phyloP scores from a whole-genome alignment of 92 coral and sea anemone species.

The Isaurus tuberculatus region DNA sequence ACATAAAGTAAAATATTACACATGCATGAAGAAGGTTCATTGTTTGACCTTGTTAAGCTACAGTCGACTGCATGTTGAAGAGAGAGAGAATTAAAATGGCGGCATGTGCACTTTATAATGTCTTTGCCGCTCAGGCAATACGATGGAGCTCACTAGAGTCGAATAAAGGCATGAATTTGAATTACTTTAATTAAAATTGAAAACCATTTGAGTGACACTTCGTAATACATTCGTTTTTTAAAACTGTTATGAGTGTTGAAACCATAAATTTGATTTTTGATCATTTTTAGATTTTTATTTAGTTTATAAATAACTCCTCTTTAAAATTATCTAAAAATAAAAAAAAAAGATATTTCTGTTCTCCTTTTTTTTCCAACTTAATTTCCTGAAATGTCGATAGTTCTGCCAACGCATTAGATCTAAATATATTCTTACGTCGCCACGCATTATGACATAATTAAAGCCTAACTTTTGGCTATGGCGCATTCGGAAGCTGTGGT shows the following conservation, averaged over 20 bases:
- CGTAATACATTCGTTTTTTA: neutral
- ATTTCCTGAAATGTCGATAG: neutral
- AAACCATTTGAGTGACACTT: neutral
- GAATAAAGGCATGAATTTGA: neutral
- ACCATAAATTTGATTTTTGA: neutral
- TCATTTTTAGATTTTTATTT: neutral
- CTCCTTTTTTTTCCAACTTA: neutral
- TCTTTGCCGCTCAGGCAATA: conserved; percentile 34
- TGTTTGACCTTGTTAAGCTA: neutral
- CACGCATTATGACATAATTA: conserved; percentile 1
- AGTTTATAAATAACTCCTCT: too few relatives aligned
- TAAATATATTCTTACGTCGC: conserved; percentile 11
- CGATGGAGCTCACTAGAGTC: neutral
- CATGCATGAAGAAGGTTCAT: neutral
- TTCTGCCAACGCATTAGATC: neutral
- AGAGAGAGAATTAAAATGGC: neutral
- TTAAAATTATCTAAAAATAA: neutral
- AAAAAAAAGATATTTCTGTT: neutral
- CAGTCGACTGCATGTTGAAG: neutral
- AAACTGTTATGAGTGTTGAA: too few relatives aligned
- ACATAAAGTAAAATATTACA: neutral
- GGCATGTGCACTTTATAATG: neutral
- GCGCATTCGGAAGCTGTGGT: conserved; percentile 40
- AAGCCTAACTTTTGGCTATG: neutral
- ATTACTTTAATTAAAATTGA: neutral